These are phyloP conservation scores for Oxyruncus cristatus DNA, from an alignment of 2,113 vertebrate species.

Conservation along the genomic window DNA sequence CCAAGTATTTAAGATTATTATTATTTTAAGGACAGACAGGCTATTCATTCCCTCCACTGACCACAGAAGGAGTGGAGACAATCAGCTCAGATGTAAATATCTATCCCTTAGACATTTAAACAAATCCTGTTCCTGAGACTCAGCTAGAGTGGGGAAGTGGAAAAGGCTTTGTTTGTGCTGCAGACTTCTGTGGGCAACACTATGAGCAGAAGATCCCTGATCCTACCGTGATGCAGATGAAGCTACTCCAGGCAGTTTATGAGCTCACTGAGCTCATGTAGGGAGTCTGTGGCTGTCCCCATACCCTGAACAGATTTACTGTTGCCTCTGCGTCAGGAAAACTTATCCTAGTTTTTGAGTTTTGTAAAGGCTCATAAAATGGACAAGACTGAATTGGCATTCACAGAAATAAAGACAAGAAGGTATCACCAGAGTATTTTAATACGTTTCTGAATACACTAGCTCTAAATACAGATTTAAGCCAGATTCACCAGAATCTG, in stretches of 20 bases:
- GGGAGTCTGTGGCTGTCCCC: not conserved
- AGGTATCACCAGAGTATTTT: not conserved
- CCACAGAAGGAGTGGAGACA: not conserved
- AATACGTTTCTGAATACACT: not conserved
- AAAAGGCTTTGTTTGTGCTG: not conserved
- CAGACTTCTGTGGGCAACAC: not conserved
- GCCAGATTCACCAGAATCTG: not conserved
- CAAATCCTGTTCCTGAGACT: not conserved
- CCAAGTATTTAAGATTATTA: not conserved
- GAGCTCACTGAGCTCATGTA: not conserved
- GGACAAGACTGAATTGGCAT: not conserved
- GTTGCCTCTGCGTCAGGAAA: not conserved
- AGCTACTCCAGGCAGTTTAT: not conserved
- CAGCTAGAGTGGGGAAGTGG: not conserved
- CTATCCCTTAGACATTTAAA: not conserved
- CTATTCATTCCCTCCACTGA: not conserved
- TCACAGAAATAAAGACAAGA: not conserved
- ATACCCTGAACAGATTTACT: not conserved
- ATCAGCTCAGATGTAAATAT: not conserved
- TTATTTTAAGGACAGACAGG: not conserved
- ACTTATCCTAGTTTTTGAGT: not conserved
- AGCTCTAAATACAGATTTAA: not conserved
- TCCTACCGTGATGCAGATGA: not conserved
- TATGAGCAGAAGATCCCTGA: not conserved
- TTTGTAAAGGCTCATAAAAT: not conserved